Evolutionary conservation across 2,113 vertebrate genomes (phyloP).

Genomic region (Rhinichthys klamathensis): DNA sequence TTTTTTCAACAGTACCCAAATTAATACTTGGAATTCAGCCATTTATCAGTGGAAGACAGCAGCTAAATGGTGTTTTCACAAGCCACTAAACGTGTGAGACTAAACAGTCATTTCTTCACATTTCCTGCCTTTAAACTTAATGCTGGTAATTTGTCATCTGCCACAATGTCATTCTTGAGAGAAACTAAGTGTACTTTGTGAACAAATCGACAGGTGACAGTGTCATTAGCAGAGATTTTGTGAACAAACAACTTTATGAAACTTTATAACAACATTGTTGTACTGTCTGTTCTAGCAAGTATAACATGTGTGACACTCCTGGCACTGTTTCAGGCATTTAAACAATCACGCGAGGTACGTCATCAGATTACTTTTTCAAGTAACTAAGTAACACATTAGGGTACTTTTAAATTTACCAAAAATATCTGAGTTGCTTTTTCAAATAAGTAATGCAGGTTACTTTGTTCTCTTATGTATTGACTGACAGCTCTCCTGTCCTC

Average conservation of each 20-base stretch:
- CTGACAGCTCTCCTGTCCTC: too few relatives aligned
- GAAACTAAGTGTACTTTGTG: neutral
- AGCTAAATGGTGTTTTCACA: neutral
- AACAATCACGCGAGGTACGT: neutral
- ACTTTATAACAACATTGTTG: neutral
- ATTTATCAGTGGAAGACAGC: constrained; percentile 2
- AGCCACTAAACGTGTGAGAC: neutral
- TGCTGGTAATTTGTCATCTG: constrained; percentile 6
- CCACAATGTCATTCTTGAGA: constrained; percentile 25
- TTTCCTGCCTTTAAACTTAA: constrained; percentile 10
- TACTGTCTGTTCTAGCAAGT: neutral
- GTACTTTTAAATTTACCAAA: too few relatives aligned
- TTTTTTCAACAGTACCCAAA: neutral
- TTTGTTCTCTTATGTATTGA: too few relatives aligned
- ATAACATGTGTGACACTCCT: neutral
- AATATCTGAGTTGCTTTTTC: too few relatives aligned
- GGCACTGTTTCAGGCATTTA: neutral
- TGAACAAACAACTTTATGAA: too few relatives aligned
- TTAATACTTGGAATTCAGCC: neutral
- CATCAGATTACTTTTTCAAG: too few relatives aligned
- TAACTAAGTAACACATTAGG: too few relatives aligned
- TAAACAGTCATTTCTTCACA: neutral
- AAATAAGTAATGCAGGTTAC: too few relatives aligned
- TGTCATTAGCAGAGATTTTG: neutral
- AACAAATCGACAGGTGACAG: neutral